Evolutionary conservation across 2,888 invertebrate genomes (phyloP).

Genomic region (Amphipyra tragopoginis): DNA sequence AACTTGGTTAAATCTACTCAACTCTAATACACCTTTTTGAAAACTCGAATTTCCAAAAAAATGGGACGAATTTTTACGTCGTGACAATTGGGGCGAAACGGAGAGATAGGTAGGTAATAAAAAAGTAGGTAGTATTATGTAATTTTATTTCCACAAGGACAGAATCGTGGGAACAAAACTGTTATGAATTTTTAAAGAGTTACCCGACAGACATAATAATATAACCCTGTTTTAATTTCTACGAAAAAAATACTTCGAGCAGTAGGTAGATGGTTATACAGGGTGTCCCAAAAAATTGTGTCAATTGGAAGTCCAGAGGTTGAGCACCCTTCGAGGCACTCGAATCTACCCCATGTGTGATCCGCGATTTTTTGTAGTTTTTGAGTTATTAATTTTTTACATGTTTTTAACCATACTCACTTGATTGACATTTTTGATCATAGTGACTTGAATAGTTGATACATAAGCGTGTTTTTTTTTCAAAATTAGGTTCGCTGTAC

Average conservation of each 20-base stretch:
- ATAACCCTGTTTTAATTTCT: neutral
- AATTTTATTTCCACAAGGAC: constrained; percentile 43
- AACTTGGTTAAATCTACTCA: neutral
- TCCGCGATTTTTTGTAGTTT: too few relatives aligned
- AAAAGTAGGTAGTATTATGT: constrained; percentile 26
- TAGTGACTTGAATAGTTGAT: too few relatives aligned
- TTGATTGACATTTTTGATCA: too few relatives aligned
- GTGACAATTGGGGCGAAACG: constrained; percentile 43
- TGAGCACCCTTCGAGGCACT: too few relatives aligned
- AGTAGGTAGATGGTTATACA: neutral
- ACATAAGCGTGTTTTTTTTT: too few relatives aligned
- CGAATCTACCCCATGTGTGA: too few relatives aligned
- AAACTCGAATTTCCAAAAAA: constrained; percentile 4
- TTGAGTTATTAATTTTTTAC: too few relatives aligned
- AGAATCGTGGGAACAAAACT: constrained; percentile 17
- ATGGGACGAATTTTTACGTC: constrained; percentile 32
- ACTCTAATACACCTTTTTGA: neutral
- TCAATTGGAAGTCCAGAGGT: too few relatives aligned
- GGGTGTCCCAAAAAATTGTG: too few relatives aligned
- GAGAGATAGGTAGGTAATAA: constrained; percentile 23
- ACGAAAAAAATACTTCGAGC: neutral
- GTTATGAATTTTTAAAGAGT: constrained; percentile 35
- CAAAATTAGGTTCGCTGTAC: too few relatives aligned
- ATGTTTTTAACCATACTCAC: too few relatives aligned
- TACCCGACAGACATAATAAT: constrained; percentile 5